Base-by-base conservation (phyloP, 2,888 invertebrate species). In the Zeuzera pyrina region DNA sequence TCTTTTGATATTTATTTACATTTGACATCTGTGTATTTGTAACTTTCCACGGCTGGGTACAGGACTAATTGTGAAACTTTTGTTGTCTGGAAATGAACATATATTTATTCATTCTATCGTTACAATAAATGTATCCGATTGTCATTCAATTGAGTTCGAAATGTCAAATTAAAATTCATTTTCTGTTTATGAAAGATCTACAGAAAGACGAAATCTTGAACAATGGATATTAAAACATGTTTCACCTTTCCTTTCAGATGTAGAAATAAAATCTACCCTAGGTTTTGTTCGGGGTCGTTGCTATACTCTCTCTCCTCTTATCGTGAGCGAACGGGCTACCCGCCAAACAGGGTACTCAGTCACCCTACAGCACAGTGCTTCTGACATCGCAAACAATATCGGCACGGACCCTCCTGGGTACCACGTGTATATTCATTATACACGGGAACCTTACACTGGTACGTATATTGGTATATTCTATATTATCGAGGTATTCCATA, bases 381-480 rank as follows among this genome's bases (percentile, higher is more conserved):
- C 51, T 1, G 78, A 77, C 22, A 43, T 77, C 1, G 62, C 57
- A 1, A 60, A 52, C 2, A 55, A 57, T 6, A 52, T 52, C 26
- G 62, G 71, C 29, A 36, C 57, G 7, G 26, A 43, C 12, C 73
- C 73, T 0, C 85, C 86, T 0, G 89, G 89, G 5, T 89, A 88
- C 65, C 86, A 88, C 36, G 62, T 89, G 1, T 87, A 72, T 30
- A 76, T 89, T 8, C 89, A 89, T 49, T 87, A 89, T 41, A 54
- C 67, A 0, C 71, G 66, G 8, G 89, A 89, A 33, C 85, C 85
- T 1, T 88, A 86, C 42, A 87, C 87, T 38, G 88, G 88, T 88
- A 35, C 19, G 40, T 23, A 3, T 28, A 24, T 24, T 15, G 14
- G 5, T n/a, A n/a, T n/a, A n/a, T n/a, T n/a, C n/a, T n/a, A n/a